These are phyloP conservation scores for Paguma larvata DNA, from an alignment of 2,797 vertebrate genomes.

Conservation along the genomic window DNA sequence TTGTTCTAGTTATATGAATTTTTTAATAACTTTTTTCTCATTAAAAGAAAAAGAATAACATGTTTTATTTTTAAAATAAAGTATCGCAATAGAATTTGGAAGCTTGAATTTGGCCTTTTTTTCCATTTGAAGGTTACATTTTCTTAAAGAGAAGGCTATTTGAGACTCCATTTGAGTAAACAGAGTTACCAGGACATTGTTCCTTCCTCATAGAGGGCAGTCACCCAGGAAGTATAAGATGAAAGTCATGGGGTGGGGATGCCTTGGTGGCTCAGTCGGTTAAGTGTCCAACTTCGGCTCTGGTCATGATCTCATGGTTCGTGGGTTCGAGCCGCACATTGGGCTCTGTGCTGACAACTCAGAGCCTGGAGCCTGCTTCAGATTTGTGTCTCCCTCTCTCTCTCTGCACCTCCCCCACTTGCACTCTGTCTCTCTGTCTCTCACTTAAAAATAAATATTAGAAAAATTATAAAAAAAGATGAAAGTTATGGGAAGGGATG, in stretches of 20 bases:
- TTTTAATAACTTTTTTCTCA: not conserved
- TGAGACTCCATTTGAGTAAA: not conserved
- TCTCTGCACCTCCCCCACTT: too few relatives aligned
- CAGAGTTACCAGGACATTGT: not conserved
- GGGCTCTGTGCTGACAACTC: too few relatives aligned
- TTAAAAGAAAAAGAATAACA: not conserved
- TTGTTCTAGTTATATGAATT: not conserved
- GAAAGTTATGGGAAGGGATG: not conserved
- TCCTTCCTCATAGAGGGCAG: not conserved
- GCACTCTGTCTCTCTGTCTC: too few relatives aligned
- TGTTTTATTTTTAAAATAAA: conserved; percentile 12
- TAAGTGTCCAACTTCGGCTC: too few relatives aligned
- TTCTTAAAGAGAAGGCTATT: not conserved
- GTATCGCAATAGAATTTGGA: not conserved
- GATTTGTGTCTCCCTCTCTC: too few relatives aligned
- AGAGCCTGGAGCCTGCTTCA: too few relatives aligned
- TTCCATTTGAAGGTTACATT: not conserved
- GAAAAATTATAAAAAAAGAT: not conserved
- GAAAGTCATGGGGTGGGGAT: not conserved
- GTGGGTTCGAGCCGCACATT: too few relatives aligned
- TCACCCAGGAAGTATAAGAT: not conserved
- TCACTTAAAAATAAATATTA: too few relatives aligned
- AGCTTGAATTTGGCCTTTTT: not conserved
- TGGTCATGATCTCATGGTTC: too few relatives aligned
- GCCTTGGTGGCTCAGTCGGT: too few relatives aligned